phyloP scores from a whole-genome alignment of 2,888 invertebrate genomes.

The Unio delphinus region DNA sequence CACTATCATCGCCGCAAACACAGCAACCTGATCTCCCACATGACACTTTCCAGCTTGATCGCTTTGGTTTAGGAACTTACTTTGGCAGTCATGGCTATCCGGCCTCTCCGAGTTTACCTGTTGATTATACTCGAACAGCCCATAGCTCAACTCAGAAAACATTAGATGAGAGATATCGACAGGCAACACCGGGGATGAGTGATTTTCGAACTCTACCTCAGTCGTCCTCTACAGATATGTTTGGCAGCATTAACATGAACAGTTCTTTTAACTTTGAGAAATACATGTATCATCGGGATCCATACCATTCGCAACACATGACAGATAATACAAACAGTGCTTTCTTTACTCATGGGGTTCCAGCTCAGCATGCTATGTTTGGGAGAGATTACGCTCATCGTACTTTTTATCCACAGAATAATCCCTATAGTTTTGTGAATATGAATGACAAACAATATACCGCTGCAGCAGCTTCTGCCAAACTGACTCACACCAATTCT shows the following conservation, averaged over 20 bases:
- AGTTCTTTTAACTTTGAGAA: constrained; percentile 65
- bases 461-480: constrained; percentile 54
- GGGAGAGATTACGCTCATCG: constrained; percentile 61
- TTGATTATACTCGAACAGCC: constrained; percentile 56
- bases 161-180: constrained; percentile 67
- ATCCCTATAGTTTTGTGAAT: constrained; percentile 64
- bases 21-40: constrained; percentile 56
- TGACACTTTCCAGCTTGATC: constrained; percentile 56
- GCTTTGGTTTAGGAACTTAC: constrained; percentile 62
- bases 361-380: constrained; percentile 61
- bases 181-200: constrained; percentile 54
- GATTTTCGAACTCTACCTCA: constrained; percentile 64
- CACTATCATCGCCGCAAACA: constrained; percentile 44
- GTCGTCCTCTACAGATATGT: constrained; percentile 61
- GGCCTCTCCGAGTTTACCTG: constrained; percentile 50
- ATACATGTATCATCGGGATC: constrained; percentile 64
- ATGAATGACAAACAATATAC: constrained; percentile 66
- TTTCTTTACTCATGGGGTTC: constrained; percentile 62
- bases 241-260: constrained; percentile 58
- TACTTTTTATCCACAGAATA: constrained; percentile 62
- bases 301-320: constrained; percentile 66
- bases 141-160: constrained; percentile 58
- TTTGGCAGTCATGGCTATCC: constrained; percentile 59
- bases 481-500: constrained; percentile 34
- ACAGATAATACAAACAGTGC: constrained; percentile 61